Base-by-base conservation (phyloP, 1,140 invertebrate genomes). In the Cherax quadricarinatus region DNA sequence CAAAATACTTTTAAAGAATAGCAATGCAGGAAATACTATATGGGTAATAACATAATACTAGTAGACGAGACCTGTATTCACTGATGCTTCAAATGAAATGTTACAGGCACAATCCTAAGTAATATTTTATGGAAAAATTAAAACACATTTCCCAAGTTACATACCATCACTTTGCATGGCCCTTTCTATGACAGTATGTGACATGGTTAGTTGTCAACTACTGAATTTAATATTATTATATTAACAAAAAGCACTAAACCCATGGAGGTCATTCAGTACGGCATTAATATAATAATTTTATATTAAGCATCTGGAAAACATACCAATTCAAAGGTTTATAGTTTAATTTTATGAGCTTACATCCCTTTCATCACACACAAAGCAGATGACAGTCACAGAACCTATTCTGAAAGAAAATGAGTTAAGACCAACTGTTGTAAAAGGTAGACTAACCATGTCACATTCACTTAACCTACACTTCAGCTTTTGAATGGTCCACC, bases 91-190 rank as follows among this genome's bases (percentile, higher is more conserved):
- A 75, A 75, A 21, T 30, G 21, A 75, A 9, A 75, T 75, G 70
- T 30, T 75, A 75, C 70, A 75, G n/a, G 24, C 66, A 75, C 21
- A 75, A 75, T 30, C 70, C 24, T 75, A 75, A n/a, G 6, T 73
- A 73, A 75, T 75, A 75, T n/a, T 75, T 75, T 75, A 75, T 75
- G 24, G 70, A 75, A 75, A 75, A 66, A 66, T 30, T 75, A 75
- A n/a, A 73, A 18, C 70, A 24, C 70, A 75, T 4, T 75, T 75
- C n/a, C 70, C 70, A 24, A 75, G 70, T 75, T 30, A 75, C 24
- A 75, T 75, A 75, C n/a, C 24, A 75, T n/a, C 70, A 75, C 24
- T 75, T 75, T 75, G 70, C 70, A 75, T 75, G 70, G 70, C 70
- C 70, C 16, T 75, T 75, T 75, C 70, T 21, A 75, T 75, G 70